Base-by-base conservation (phyloP, 2,797 vertebrate genomes). In the Poeciliopsis gracilis region DNA sequence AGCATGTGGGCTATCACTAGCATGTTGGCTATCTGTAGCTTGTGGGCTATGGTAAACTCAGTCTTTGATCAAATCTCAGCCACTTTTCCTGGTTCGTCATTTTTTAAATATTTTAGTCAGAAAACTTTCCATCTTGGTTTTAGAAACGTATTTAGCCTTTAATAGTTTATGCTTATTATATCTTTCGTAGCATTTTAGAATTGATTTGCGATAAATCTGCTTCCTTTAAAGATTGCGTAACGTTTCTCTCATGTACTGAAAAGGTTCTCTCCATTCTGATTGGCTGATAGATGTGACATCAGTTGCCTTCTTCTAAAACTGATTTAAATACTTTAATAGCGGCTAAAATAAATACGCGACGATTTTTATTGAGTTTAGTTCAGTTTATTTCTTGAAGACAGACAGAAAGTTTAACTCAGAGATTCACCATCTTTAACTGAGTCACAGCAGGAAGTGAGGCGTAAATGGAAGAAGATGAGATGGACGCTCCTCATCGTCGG, bases 341-440 rank as follows among this genome's bases (percentile, higher is more conserved):
- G 51, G 70, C 70, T 33, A 7, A 38, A 38, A 59, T 49, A 38
- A 30, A 28, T 8, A 0, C 20, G 0, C 59, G 8, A 75, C 45
- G 46, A 51, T 3, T n/a, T 45, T 7, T 3, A 1, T 18, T 33
- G 46, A 30, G 28, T 57, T 82, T 51, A n/a, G 9, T 66, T 33
- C 2, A 38, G 75, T 90, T 92, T 92, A 87, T 89, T 20, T 30
- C 28, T 82, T 78, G 47, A 79, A 80, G 43, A 84, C 11, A 66
- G 55, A 59, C 12, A 67, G 59, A 63, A 76, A 2, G 30, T 45
- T 79, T 57, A 38, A 30, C 63, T 67, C 75, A 33, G 13, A 30
- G n/a, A 23, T 23, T 20, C n/a, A 36, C 4, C 2, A 0, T 2
- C 36, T 33, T 18, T 75, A 5, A 18, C 30, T 20, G 57, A 25